Evolutionary conservation across 2,888 invertebrate genomes (phyloP).

Genomic region (Galeruca laticollis): DNA sequence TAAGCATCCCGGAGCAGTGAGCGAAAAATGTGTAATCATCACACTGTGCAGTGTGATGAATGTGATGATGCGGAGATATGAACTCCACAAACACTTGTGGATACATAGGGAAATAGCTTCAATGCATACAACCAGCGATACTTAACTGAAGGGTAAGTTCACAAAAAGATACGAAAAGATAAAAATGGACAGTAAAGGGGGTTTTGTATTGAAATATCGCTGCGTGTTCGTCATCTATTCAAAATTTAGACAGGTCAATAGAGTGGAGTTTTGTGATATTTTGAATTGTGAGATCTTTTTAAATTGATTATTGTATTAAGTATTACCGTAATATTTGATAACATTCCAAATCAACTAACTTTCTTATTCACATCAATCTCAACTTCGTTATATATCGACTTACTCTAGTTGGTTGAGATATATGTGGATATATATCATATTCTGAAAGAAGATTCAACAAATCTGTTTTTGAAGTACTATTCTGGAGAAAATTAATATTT

Average conservation of each 20-base stretch:
- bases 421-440: too few relatives aligned
- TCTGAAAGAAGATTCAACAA: too few relatives aligned
- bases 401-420: too few relatives aligned
- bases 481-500: too few relatives aligned
- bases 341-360: too few relatives aligned
- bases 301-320: too few relatives aligned
- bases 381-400: too few relatives aligned
- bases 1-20: constrained; percentile 9
- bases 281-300: background rate
- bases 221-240: background rate
- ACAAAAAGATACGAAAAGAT: constrained; percentile 12
- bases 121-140: background rate
- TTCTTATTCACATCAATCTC: too few relatives aligned
- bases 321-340: too few relatives aligned
- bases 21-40: constrained; percentile 53
- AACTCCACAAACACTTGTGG: constrained; percentile 54
- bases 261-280: background rate
- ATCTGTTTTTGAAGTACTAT: too few relatives aligned
- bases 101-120: constrained; percentile 16
- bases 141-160: constrained; percentile 5
- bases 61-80: constrained; percentile 52
- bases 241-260: background rate
- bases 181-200: background rate
- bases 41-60: constrained; percentile 50
- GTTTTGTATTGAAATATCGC: background rate